These are phyloP conservation scores for Spea bombifrons DNA, from an alignment of 2,113 vertebrate genomes.

Conservation along the genomic window DNA sequence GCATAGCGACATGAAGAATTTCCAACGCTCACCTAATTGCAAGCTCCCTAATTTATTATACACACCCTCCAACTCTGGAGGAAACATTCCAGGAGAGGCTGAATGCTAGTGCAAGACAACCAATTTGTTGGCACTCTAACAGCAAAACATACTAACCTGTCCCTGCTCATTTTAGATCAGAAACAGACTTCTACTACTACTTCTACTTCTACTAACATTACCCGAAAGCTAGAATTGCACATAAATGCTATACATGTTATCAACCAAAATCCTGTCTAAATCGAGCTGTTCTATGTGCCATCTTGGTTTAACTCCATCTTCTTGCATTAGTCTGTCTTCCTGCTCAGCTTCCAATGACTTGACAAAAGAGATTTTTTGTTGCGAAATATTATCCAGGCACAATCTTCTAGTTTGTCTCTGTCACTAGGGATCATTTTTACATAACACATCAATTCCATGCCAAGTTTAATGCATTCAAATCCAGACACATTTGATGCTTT, in stretches of 20 bases:
- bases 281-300: background rate
- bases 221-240: no score
- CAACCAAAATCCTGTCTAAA: background rate
- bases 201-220: no score
- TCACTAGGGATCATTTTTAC: slow-evolving; percentile 37
- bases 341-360: slow-evolving; percentile 20
- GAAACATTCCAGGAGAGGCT: no score
- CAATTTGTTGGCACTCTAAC: no score
- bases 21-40: no score
- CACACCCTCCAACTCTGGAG: no score
- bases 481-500: slow-evolving; percentile 56
- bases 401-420: slow-evolving; percentile 34
- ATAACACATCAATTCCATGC: slow-evolving; percentile 31
- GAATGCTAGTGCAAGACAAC: no score
- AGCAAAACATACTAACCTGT: no score
- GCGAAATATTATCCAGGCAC: slow-evolving; percentile 15
- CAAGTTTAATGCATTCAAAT: slow-evolving; percentile 53
- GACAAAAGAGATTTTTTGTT: slow-evolving; percentile 9
- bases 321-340: slow-evolving; percentile 4
- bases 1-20: no score
- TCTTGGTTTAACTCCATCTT: background rate
- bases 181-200: no score
- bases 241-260: background rate
- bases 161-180: no score
- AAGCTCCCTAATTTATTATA: no score